Evolutionary conservation across 2,797 vertebrate genomes (phyloP), one percentile per base, ranked within the genome.

Genomic region (Acanthurus tractus): DNA sequence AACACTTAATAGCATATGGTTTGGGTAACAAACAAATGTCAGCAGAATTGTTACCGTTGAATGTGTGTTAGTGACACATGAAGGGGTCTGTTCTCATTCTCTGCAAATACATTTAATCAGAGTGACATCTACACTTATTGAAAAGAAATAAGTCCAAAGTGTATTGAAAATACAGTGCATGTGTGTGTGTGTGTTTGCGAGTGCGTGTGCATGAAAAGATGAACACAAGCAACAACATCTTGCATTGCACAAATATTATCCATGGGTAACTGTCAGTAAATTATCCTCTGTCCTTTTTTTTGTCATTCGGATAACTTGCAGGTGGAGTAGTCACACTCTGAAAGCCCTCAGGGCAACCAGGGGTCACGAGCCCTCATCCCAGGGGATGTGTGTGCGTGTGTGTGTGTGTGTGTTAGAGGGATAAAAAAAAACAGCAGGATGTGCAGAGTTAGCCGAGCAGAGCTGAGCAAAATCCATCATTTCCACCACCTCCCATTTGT

Each of bases 291-390:
- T 17, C 63, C 5, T 49, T 53, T 70, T 55, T 78, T 92, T 93
- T 93, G 88, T 92, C 87, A 91, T 91, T 90, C 85, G 87, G 88
- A 91, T 89, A 78, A 42, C 62, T 68, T 72, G 45, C 86, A 88
- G 81, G 86, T 69, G 66, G 72, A 91, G 78, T 77, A 86, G 88
- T 88, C 80, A 71, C 76, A 86, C 83, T 91, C 89, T 89, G 80
- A 89, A 87, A 90, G 76, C 80, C 72, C 82, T 83, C 68, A 77
- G 88, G 88, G 90, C 88, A 88, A 80, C 68, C 78, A 29, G 55
- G 88, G 94, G 92, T 93, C 93, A 91, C 63, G 48, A 78, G 68
- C 78, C 42, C 77, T 46, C 25, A 25, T 86, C 83, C 82, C 87
- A 50, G n/a, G 71, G 79, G 78, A 67, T n/a, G 61, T 13, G 70